These are phyloP conservation scores for Artibeus lituratus DNA, from an alignment of 2,797 vertebrate genomes.

Conservation along the genomic window DNA sequence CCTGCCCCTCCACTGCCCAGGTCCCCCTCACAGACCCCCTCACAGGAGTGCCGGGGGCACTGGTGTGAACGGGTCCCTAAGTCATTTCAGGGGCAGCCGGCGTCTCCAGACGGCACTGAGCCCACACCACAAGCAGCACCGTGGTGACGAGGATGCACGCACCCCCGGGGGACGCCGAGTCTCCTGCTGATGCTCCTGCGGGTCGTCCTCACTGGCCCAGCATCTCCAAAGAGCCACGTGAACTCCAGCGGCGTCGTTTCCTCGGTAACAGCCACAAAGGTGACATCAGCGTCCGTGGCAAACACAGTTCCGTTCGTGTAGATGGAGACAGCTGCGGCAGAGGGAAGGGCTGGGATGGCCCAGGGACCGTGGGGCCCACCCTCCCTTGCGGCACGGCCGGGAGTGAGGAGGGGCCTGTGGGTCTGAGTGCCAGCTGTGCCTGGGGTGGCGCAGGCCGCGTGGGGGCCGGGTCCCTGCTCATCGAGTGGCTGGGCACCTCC, in stretches of 20 bases:
- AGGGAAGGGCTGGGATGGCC: background rate
- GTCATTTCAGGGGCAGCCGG: rapidly evolving
- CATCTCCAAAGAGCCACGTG: constrained; percentile 87
- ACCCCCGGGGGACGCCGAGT: constrained; percentile 83
- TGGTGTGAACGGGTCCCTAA: rapidly evolving
- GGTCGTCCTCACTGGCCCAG: constrained; percentile 74
- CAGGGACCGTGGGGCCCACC: background rate
- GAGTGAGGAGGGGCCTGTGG: background rate
- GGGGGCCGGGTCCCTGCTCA: background rate
- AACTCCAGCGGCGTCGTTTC: constrained; percentile 77
- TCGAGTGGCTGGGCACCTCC: background rate
- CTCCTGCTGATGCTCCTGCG: constrained; percentile 79
- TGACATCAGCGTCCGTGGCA: constrained; percentile 82
- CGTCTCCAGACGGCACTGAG: background rate
- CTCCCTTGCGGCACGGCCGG: rapidly evolving
- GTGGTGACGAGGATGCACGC: rapidly evolving
- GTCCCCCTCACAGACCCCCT: background rate
- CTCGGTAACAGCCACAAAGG: constrained; percentile 79
- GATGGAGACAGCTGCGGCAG: constrained; percentile 78
- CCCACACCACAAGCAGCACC: rapidly evolving
- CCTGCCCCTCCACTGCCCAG: background rate
- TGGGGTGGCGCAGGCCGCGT: rapidly evolving
- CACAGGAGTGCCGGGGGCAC: background rate
- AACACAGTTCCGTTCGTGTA: constrained; percentile 81
- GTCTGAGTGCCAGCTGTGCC: rapidly evolving